Conservation (phyloP, 2,888 invertebrate genomes). For the Acleris holmiana region DNA sequence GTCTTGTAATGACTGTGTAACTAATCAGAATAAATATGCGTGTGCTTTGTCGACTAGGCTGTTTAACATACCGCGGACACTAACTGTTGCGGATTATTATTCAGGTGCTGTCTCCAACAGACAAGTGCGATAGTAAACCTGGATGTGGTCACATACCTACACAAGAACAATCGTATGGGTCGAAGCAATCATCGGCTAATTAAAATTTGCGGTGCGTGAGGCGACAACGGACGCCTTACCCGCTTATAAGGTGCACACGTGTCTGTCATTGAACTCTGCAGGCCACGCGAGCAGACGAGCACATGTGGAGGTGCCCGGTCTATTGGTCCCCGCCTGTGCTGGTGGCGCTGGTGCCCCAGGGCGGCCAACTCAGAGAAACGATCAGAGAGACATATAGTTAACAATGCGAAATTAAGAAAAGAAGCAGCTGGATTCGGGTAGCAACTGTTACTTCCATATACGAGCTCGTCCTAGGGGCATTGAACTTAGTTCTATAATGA, state of each 20-base stretch:
- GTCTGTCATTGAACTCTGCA: slow-evolving; percentile 82
- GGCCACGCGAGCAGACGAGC: slow-evolving; percentile 59
- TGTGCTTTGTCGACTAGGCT: slow-evolving; percentile 15
- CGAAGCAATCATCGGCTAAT: slow-evolving; percentile 77
- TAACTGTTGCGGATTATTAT: slow-evolving; percentile 66
- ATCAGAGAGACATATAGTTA: neutral
- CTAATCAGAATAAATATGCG: slow-evolving; percentile 11
- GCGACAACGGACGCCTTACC: slow-evolving; percentile 73
- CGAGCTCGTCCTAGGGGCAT: slow-evolving; percentile 52
- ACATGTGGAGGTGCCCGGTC: slow-evolving; percentile 43
- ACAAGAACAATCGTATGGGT: slow-evolving; percentile 62
- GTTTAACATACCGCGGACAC: slow-evolving; percentile 25
- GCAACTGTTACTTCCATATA: slow-evolving; percentile 17
- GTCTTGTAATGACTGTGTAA: slow-evolving; percentile 2
- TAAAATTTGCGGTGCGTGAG: slow-evolving; percentile 82
- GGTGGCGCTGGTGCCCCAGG: too few species aligned
- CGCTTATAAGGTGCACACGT: slow-evolving; percentile 80
- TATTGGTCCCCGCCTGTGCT: too few species aligned
- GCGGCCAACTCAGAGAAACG: too few species aligned
- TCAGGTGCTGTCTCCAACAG: slow-evolving; percentile 53
- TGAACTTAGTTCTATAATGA: slow-evolving; percentile 56
- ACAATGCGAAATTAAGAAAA: slow-evolving; percentile 14
- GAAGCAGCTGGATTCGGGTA: neutral
- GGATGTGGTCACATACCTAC: slow-evolving; percentile 63
- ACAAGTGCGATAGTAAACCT: slow-evolving; percentile 65